Evolutionary conservation across 2,797 vertebrate genomes (phyloP), one percentile per base, ranked within the genome.

Genomic region (Sebastes miniatus): DNA sequence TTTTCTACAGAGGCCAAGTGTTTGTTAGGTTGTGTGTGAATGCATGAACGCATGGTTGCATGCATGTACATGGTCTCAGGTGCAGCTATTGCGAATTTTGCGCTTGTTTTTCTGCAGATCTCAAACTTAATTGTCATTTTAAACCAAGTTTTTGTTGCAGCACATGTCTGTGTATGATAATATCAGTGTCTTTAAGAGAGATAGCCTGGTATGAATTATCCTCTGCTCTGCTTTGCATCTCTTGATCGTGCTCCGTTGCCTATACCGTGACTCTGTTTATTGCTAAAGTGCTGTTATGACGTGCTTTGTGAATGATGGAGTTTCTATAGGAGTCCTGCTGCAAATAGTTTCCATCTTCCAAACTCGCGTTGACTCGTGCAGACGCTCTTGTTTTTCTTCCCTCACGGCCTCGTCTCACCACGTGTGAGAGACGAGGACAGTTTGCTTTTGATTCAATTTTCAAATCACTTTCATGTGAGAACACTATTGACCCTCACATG

Each of bases 271-370:
- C 69, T 77, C 32, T 84, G 73, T 85, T 88, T 90, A 89, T 71
- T 74, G 67, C 88, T 43, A 25, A 70, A 71, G 29, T 32, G 65
- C 62, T 91, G 87, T 87, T 89, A 85, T 79, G 89, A 85, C 80
- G 10, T 83, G 68, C 68, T 32, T 20, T 5, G 13, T 67, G 84
- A 91, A 3, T 66, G 81, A 92, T 81, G 65, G 81, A 43, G 52
- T 77, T 82, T 79, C 87, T 86, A 80, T 84, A 84, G 75, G 83
- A 75, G 72, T 36, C 75, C 34, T 56, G 16, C 84, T 85, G 77
- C 63, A 83, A 90, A 90, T 87, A 83, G 66, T 92, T 93, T 92
- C 88, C 90, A 67, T 83, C 84, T 18, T 80, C 68, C 56, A 58
- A 73, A 64, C 65, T 31, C 34, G 1, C 16, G n/a, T 68, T 50